Conservation (phyloP, 2,888 invertebrate genomes). For the Portevinia maculata region DNA sequence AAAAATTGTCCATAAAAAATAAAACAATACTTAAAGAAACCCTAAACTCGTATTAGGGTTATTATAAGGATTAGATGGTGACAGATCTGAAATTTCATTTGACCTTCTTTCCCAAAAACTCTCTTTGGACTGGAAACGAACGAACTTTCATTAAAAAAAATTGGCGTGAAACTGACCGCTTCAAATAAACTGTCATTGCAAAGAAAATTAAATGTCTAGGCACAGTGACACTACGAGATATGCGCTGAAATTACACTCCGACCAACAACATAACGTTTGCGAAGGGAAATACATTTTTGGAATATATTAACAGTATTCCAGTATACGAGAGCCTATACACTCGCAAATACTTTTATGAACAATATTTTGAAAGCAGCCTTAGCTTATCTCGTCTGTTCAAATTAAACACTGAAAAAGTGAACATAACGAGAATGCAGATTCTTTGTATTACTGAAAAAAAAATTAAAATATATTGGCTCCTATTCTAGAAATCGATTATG, state of each 20-base stretch:
- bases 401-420: conserved; percentile 18
- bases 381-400: conserved; percentile 6
- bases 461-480: too few relatives aligned
- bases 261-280: neutral
- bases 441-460: too few relatives aligned
- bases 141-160: too few relatives aligned
- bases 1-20: too few relatives aligned
- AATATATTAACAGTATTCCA: conserved; percentile 19
- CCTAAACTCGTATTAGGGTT: too few relatives aligned
- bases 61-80: too few relatives aligned
- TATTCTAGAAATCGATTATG: too few relatives aligned
- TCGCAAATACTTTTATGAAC: conserved; percentile 3
- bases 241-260: neutral
- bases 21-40: too few relatives aligned
- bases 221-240: neutral
- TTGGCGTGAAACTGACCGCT: conserved; percentile 14
- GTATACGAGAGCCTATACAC: conserved; percentile 31
- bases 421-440: too few relatives aligned
- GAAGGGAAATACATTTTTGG: neutral
- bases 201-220: conserved; percentile 10
- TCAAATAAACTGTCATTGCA: conserved; percentile 4
- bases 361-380: conserved; percentile 21
- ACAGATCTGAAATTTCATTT: too few relatives aligned
- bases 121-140: too few relatives aligned
- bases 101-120: too few relatives aligned